A percentile compares a stretch with the other conserved stretches of the same genome.
phyloP scores from a whole-genome alignment of 2,888 invertebrate species.

The Dichetophora obliterata region DNA sequence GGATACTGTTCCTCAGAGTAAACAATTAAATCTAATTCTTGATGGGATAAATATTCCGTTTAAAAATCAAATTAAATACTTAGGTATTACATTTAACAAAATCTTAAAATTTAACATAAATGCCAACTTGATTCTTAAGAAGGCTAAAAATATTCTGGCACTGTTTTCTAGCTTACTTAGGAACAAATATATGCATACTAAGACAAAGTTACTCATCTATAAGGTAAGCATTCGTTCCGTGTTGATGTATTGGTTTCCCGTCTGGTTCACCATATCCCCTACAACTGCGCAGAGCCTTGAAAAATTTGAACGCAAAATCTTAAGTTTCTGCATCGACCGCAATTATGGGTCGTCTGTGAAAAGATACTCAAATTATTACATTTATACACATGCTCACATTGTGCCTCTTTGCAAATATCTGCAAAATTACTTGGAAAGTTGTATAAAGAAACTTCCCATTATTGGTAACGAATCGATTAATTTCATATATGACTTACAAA shows the following conservation, averaged over 20 bases:
- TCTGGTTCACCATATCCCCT: no score
- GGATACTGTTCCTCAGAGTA: constrained; percentile 31
- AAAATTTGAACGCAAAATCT: no score
- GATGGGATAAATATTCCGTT: neutral
- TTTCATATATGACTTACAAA: no score
- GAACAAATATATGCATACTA: neutral
- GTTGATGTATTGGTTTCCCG: neutral
- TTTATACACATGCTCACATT: no score
- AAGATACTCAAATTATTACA: no score
- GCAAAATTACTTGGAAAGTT: no score
- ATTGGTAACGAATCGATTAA: no score
- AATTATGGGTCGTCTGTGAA: no score
- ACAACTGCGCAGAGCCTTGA: no score
- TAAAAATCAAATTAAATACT: constrained; percentile 30
- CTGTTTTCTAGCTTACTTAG: neutral
- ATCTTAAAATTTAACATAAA: constrained; percentile 41
- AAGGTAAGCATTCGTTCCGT: neutral
- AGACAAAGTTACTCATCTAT: neutral
- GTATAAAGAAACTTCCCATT: no score
- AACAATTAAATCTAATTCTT: neutral
- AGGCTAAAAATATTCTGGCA: neutral
- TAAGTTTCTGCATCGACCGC: no score
- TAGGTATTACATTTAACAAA: constrained; percentile 28
- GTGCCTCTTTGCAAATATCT: no score
- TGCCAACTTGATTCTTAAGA: neutral